A percentile compares a stretch with the other conserved stretches of the same genome.
Conservation (phyloP, 2,113 vertebrate species). For the Triplophysa tibetana region DNA sequence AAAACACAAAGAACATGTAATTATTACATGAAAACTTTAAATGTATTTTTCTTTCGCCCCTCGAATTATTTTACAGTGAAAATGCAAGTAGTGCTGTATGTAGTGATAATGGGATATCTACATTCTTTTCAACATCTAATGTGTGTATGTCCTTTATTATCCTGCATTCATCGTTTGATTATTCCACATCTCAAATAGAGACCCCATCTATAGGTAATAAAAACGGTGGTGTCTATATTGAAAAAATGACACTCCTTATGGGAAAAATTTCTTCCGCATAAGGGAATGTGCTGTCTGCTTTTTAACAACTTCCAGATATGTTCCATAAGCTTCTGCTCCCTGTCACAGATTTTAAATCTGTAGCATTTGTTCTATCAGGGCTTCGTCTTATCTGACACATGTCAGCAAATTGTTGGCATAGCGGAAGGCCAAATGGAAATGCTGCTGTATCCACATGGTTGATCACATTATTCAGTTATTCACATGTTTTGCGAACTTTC, state of each 20-base stretch:
- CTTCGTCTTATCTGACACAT: conserved; percentile 40
- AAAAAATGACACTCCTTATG: conserved; percentile 72
- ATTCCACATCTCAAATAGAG: not conserved
- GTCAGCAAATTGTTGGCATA: conserved; percentile 50
- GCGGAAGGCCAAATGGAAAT: not conserved
- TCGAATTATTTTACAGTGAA: too few relatives aligned
- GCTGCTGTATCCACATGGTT: not conserved
- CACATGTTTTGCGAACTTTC: not conserved
- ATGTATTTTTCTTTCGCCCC: too few relatives aligned
- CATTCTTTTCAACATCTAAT: too few relatives aligned
- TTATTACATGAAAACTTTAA: too few relatives aligned
- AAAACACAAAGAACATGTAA: too few relatives aligned
- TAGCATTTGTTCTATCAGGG: conserved; percentile 46
- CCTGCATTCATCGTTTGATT: too few relatives aligned
- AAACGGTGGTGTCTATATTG: conserved; percentile 66
- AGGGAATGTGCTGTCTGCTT: conserved; percentile 60
- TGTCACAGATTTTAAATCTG: conserved; percentile 25
- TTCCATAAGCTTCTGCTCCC: conserved; percentile 40
- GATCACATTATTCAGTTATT: not conserved
- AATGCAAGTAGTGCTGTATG: too few relatives aligned
- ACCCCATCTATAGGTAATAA: not conserved
- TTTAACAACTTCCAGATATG: conserved; percentile 73
- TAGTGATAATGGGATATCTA: too few relatives aligned
- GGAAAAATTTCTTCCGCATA: conserved; percentile 67
- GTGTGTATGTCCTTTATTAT: too few relatives aligned